Evolutionary conservation across 2,888 invertebrate genomes (phyloP), one percentile per base, ranked within the genome.

Genomic region (Lasioglossum lativentre): DNA sequence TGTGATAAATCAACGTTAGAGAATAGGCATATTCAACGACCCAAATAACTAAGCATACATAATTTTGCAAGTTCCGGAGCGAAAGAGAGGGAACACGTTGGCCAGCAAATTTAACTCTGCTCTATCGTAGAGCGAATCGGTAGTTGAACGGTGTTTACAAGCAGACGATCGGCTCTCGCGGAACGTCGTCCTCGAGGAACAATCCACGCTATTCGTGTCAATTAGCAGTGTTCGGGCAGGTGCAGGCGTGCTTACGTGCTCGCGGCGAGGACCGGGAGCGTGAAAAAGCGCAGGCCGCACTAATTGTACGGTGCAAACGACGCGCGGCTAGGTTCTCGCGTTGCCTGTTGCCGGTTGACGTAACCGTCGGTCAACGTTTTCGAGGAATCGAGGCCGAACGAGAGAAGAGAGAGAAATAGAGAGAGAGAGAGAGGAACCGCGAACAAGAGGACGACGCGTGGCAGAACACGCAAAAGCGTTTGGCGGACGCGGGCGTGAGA

Each of bases 131-230:
- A 14, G 27, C 1, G 14, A 59, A 27, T 52, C 0, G 27, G 5
- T 27, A 27, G 27, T 16, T 8, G 1, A 19, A 8, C 34, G 10
- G 10, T 66, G 66, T 66, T 34, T 66, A 34, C 34, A 34, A 34
- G 34, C 6, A 16, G 19, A 2, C 34, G 2, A 16, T 66, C 66
- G 34, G 10, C 19, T 45, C 72, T 73, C 71, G 78, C 63, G 66
- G 77, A 81, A 82, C 86, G 78, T 82, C 81, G 88, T 90, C 90
- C 88, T 89, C 88, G 86, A 59, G 71, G 85, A 87, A 87, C 83
- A 86, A 91, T 89, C 85, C 80, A 63, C 75, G 87, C 84, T 84
- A 91, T 91, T 89, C 84, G 89, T 87, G 89, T 85, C 90, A 90
- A 90, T 91, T 91, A 91, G 86, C 89, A 76, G 56, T 30, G 52